Conservation (phyloP, 2,797 vertebrate species). For the Lerista edwardsae region DNA sequence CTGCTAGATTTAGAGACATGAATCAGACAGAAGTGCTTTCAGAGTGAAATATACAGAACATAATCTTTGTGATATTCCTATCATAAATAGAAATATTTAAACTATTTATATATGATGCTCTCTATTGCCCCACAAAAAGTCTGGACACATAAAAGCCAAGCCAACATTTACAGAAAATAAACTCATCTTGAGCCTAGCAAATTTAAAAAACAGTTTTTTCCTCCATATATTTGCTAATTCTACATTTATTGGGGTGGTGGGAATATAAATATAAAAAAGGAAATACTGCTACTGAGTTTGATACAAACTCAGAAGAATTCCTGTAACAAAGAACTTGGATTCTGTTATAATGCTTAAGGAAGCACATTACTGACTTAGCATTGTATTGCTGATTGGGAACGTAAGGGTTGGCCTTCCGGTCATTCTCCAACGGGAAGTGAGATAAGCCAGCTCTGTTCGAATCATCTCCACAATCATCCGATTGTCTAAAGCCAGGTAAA, state of each 20-base stretch:
- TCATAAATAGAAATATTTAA: not conserved
- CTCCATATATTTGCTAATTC: not conserved
- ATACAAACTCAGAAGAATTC: not conserved
- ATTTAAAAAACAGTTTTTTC: not conserved
- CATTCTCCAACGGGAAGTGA: conserved; percentile 97
- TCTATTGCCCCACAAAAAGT: not conserved
- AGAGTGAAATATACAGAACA: not conserved
- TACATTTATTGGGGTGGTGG: not conserved
- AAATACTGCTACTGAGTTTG: not conserved
- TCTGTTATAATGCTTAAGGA: conserved; percentile 4
- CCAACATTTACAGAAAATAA: not conserved
- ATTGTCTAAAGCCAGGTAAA: conserved; percentile 97
- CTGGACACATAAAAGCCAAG: not conserved
- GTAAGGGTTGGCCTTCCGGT: conserved; percentile 93
- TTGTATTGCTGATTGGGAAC: conserved; percentile 92
- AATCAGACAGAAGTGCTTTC: not conserved
- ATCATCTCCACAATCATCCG: conserved; percentile 99
- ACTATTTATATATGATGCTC: no score
- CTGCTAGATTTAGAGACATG: not conserved
- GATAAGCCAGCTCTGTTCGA: conserved; percentile 91
- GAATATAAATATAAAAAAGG: not conserved
- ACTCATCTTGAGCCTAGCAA: not conserved
- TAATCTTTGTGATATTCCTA: not conserved
- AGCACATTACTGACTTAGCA: conserved; percentile 84
- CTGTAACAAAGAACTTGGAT: not conserved